phyloP scores from a whole-genome alignment of 1,140 invertebrate genomes.

The Whitmania pigra region DNA sequence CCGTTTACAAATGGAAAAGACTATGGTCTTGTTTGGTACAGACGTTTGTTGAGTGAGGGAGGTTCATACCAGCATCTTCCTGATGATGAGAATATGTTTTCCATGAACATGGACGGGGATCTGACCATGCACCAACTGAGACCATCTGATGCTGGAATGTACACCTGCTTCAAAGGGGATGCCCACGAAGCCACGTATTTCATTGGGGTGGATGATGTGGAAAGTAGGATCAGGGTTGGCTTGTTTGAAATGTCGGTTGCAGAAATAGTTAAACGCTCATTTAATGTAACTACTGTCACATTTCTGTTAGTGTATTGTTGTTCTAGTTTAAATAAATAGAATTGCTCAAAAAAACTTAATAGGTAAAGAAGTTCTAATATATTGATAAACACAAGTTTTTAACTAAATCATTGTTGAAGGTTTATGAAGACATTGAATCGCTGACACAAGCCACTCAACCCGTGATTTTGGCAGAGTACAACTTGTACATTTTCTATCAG shows the following conservation, averaged over 20 bases:
- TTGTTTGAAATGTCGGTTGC: neutral
- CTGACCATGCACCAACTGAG: slow-evolving; percentile 9
- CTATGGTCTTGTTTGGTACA: slow-evolving; percentile 10
- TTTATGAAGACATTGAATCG: neutral
- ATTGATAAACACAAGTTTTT: too few species aligned
- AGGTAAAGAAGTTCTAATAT: neutral
- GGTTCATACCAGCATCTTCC: neutral
- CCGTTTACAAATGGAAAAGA: neutral
- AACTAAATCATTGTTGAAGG: neutral
- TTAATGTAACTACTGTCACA: too few species aligned
- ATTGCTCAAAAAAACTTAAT: neutral
- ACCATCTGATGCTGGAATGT: slow-evolving; percentile 6
- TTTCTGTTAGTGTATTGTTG: too few species aligned
- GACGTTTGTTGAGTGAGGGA: slow-evolving; percentile 13
- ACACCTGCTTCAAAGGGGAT: slow-evolving; percentile 16
- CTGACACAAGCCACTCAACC: neutral
- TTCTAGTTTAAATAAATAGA: neutral
- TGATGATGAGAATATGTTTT: slow-evolving; percentile 9
- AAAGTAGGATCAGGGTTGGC: neutral
- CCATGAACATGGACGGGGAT: neutral
- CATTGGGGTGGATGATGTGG: slow-evolving; percentile 11
- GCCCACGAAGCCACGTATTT: slow-evolving; percentile 10
- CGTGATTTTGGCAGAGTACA: slow-evolving; percentile 11
- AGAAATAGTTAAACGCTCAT: too few species aligned
- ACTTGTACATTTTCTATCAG: slow-evolving; percentile 6